Percentiles rank a stretch among this genome's conserved stretches.
Conservation (phyloP, 64 coral and sea anemone genomes). For the Dendronephthya gigantea region DNA sequence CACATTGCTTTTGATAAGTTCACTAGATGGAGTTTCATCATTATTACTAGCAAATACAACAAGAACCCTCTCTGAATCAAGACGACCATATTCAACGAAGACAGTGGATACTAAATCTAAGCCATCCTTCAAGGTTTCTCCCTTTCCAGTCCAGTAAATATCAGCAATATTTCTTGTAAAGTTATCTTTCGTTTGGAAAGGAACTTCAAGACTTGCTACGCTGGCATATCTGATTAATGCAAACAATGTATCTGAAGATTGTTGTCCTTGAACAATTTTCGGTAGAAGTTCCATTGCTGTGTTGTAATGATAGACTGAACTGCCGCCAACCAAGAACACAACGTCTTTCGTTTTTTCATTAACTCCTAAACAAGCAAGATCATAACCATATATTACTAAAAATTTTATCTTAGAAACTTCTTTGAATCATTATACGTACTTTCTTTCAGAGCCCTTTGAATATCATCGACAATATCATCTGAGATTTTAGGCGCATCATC, state of each 20-base stretch:
- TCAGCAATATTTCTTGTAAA: not conserved
- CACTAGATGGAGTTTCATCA: not conserved
- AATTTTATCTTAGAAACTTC: not conserved
- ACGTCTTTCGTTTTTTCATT: not conserved
- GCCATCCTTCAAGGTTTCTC: not conserved
- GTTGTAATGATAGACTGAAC: not conserved
- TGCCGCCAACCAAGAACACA: not conserved
- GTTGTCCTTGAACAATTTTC: not conserved
- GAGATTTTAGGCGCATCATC: conserved; percentile 33
- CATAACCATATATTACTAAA: not conserved
- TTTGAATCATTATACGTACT: not conserved
- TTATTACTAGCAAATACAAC: not conserved
- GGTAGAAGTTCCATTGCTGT: not conserved
- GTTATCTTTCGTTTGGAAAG: not conserved
- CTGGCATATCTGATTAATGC: not conserved
- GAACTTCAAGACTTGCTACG: not conserved
- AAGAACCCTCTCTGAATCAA: not conserved
- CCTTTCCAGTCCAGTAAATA: not conserved
- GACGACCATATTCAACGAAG: not conserved
- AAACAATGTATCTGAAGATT: not conserved
- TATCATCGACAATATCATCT: conserved; percentile 7
- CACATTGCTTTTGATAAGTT: not conserved
- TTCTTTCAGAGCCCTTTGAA: conserved; percentile 34
- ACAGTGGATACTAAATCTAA: not conserved
- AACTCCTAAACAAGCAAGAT: not conserved